Conservation (phyloP, 2,888 invertebrate species). For the Gryllus longicercus region DNA sequence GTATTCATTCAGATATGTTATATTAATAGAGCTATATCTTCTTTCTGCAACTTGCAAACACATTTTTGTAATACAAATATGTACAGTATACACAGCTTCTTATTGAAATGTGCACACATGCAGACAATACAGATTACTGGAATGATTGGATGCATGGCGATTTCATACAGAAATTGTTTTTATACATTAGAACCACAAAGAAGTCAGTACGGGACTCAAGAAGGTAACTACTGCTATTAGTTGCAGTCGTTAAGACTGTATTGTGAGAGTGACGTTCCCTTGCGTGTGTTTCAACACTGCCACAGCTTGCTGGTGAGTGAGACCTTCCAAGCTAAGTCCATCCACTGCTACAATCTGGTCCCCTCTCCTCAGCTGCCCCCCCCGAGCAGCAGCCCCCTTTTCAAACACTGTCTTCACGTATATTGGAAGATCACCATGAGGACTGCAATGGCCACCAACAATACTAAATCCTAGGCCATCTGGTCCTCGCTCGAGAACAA, state of each 20-base stretch:
- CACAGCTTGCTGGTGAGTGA: conserved; percentile 49
- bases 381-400: conserved; percentile 45
- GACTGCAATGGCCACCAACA: conserved; percentile 52
- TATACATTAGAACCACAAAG: conserved; percentile 4
- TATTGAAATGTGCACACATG: background rate
- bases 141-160: background rate
- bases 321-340: conserved; percentile 46
- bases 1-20: conserved; percentile 5
- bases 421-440: conserved; percentile 55
- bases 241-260: conserved; percentile 30
- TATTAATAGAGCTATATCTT: background rate
- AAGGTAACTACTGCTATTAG: background rate
- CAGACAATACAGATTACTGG: background rate
- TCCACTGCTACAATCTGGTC: conserved; percentile 49
- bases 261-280: conserved; percentile 50
- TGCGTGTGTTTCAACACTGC: conserved; percentile 49
- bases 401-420: conserved; percentile 51
- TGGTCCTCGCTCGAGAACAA: conserved; percentile 48
- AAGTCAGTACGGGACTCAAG: background rate
- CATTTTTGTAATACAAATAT: conserved; percentile 1
- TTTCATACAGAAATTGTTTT: background rate
- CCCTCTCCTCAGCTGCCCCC: conserved; percentile 46
- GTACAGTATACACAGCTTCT: background rate
- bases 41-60: background rate
- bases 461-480: conserved; percentile 57